Evolutionary conservation across 2,797 vertebrate species (phyloP), one percentile per base, ranked within the genome.

Genomic region (Paedocypris micromegethes): DNA sequence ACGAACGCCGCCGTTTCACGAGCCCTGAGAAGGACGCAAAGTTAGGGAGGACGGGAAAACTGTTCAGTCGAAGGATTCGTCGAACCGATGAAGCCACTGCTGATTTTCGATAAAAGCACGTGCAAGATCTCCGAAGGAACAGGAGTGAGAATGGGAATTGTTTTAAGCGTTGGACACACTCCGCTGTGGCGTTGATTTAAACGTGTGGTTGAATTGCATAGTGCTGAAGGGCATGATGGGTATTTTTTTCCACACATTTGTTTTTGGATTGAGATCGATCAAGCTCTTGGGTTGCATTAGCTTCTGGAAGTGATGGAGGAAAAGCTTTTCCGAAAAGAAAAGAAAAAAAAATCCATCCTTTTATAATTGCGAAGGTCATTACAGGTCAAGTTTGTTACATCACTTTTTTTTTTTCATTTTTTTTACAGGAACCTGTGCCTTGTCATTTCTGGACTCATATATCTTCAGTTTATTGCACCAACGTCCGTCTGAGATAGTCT

Each of bases 191-290:
- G 39, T 52, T 40, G 52, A 54, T 62, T 70, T 70, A 3, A 70
- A 63, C 53, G 66, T 58, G 64, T 72, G 69, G 62, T 68, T 72
- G 76, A 69, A 72, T 74, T 77, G 76, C 76, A 77, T 75, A 77
- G 75, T 61, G 69, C 75, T 74, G 72, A 75, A 64, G 54, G 57
- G 65, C 67, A 74, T 73, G 58, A 69, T 72, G 62, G 68, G 60
- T 56, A 68, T 63, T 57, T 23, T 23, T 68, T 63, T 72, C 61
- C 71, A 71, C 56, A 63, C 68, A 64, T 56, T 73, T 47, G 23
- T 50, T 70, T 66, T 64, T 8, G 60, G 72, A 61, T 55, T 51
- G n/a, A 66, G 60, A 9, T 40, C 48, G 59, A 58, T 57, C 50
- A 51, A 23, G 50, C 2, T 51, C 8, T 45, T 9, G 45, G n/a